Evolutionary conservation across 2,888 invertebrate genomes (phyloP).

Genomic region (Chymomyza fuscimana): DNA sequence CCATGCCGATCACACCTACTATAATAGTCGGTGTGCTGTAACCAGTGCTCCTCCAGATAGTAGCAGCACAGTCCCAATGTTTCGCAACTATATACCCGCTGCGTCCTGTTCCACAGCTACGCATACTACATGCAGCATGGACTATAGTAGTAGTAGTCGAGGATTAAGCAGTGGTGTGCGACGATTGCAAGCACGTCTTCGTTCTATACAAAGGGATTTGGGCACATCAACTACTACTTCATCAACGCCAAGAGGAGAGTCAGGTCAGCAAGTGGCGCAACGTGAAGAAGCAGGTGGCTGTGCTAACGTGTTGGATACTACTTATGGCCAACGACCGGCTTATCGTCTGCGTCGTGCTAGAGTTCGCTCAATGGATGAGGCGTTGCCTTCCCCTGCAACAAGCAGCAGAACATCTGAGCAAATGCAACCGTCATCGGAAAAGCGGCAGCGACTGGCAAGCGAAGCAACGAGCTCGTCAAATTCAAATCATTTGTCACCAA

Average conservation of each 20-base stretch:
- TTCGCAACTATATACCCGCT: conserved; percentile 34
- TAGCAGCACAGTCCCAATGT: conserved; percentile 11
- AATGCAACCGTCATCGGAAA: neutral
- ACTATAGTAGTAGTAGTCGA: conserved; percentile 47
- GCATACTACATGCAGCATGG: conserved; percentile 61
- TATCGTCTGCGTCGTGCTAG: conserved; percentile 44
- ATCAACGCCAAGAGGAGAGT: neutral
- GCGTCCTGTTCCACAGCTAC: conserved; percentile 63
- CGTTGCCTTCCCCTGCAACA: conserved; percentile 16
- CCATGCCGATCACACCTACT: conserved; percentile 58
- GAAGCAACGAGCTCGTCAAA: conserved; percentile 40
- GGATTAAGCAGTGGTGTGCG: conserved; percentile 48
- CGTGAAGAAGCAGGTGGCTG: neutral
- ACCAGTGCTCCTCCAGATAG: conserved; percentile 1
- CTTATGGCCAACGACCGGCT: conserved; percentile 15
- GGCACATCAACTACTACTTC: conserved; percentile 11
- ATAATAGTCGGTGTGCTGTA: conserved; percentile 48
- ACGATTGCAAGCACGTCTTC: conserved; percentile 25
- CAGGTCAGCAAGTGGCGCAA: neutral
- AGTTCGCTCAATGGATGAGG: conserved; percentile 52
- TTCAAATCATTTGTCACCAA: conserved; percentile 46
- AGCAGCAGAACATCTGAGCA: conserved; percentile 19
- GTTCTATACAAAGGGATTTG: conserved; percentile 12
- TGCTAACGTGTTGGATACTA: conserved; percentile 18
- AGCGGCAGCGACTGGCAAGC: conserved; percentile 33